Evolutionary conservation across 2,797 vertebrate species (phyloP).

Genomic region (Pangasius krempfi): DNA sequence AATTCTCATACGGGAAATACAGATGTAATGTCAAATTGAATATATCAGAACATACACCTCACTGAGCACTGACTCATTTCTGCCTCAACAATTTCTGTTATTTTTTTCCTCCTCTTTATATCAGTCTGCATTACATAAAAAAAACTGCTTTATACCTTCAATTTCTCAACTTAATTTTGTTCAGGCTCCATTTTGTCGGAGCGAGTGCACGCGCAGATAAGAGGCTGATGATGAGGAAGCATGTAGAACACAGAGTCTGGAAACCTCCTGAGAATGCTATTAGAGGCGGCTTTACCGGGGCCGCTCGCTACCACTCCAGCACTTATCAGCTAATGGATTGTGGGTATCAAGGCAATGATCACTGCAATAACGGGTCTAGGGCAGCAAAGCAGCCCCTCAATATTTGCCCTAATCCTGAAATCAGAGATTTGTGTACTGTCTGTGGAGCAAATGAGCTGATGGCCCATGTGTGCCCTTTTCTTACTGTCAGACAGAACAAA

Average conservation of each 20-base stretch:
- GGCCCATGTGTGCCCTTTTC: conserved; percentile 52
- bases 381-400: conserved; percentile 70
- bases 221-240: conserved; percentile 81
- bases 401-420: conserved; percentile 73
- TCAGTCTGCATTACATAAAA: conserved; percentile 69
- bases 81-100: conserved; percentile 74
- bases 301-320: conserved; percentile 78
- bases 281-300: conserved; percentile 78
- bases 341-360: conserved; percentile 82
- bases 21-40: conserved; percentile 26
- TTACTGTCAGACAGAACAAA: conserved; percentile 22
- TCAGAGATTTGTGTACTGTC: conserved; percentile 56
- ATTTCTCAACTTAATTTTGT: conserved; percentile 83
- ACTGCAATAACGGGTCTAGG: conserved; percentile 77
- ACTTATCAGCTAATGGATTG: conserved; percentile 84
- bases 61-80: conserved; percentile 73
- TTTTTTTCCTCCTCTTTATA: conserved; percentile 63
- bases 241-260: conserved; percentile 76
- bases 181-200: conserved; percentile 82
- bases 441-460: conserved; percentile 48
- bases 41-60: conserved; percentile 42
- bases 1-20: background rate
- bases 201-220: conserved; percentile 79
- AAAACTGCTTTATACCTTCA: conserved; percentile 74
- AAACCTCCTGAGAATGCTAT: conserved; percentile 78